Percentiles rank a stretch among this genome's conserved stretches.
These are phyloP conservation scores for Cenopis cana DNA, from an alignment of 2,888 invertebrate genomes.

Conservation along the genomic window DNA sequence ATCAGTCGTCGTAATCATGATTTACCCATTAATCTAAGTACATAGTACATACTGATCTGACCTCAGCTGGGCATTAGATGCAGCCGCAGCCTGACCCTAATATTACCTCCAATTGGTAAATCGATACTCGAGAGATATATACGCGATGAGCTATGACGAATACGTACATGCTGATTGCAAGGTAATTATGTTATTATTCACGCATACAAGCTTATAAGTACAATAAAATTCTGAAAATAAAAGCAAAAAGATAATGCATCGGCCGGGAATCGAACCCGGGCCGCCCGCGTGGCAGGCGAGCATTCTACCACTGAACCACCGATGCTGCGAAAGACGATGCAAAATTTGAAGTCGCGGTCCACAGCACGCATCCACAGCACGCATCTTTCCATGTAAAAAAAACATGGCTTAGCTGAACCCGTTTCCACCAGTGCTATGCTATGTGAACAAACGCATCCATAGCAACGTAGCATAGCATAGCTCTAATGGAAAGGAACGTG, in stretches of 20 bases:
- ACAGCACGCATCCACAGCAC: too few species aligned
- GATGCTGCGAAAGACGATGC: background rate
- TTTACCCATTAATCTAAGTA: slow-evolving; percentile 26
- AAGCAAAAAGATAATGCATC: slow-evolving; percentile 49
- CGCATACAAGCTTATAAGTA: background rate
- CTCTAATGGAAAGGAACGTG: too few species aligned
- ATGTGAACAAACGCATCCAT: too few species aligned
- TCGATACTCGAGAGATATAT: slow-evolving; percentile 30
- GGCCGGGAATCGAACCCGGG: slow-evolving; percentile 72
- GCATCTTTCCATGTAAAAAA: too few species aligned
- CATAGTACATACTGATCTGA: slow-evolving; percentile 20
- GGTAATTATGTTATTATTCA: background rate
- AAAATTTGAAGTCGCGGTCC: slow-evolving; percentile 14
- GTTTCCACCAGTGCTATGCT: too few species aligned
- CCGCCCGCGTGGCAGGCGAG: slow-evolving; percentile 84
- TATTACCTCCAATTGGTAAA: slow-evolving; percentile 49
- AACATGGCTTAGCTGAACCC: too few species aligned
- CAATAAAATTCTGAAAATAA: background rate
- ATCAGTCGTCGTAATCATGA: slow-evolving; percentile 4
- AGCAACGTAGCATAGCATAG: too few species aligned
- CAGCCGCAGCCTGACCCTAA: slow-evolving; percentile 47
- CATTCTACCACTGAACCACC: slow-evolving; percentile 56
- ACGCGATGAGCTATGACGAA: slow-evolving; percentile 16
- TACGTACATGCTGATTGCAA: slow-evolving; percentile 1
- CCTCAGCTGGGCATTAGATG: slow-evolving; percentile 42